phyloP scores from a whole-genome alignment of 2,113 vertebrate species.

The Actinemys pallida region DNA sequence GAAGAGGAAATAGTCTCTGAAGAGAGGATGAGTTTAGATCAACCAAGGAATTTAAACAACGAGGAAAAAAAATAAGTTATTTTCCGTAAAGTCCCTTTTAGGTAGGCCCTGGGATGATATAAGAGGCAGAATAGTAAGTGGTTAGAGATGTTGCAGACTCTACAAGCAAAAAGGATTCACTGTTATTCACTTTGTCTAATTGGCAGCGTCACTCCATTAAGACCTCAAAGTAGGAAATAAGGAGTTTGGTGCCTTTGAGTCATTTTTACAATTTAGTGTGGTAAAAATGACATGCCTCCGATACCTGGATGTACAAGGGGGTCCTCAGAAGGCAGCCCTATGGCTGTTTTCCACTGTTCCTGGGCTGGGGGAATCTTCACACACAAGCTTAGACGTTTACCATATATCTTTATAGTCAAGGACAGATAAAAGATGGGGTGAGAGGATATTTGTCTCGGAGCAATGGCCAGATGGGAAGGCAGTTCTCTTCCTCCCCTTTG shows the following conservation, averaged over 20 bases:
- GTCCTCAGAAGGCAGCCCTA: neutral
- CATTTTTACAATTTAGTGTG: neutral
- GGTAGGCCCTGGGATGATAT: accelerated
- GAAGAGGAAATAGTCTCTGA: neutral
- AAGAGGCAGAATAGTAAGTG: neutral
- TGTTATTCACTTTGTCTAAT: neutral
- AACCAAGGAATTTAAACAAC: neutral
- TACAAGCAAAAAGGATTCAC: too few relatives aligned
- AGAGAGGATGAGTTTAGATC: neutral
- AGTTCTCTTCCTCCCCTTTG: neutral
- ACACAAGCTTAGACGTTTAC: neutral
- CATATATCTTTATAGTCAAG: neutral
- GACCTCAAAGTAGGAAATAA: neutral
- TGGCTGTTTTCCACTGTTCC: neutral
- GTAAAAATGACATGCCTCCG: neutral
- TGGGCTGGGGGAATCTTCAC: neutral
- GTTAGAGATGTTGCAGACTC: neutral
- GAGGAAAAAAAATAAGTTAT: too few relatives aligned
- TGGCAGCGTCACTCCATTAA: neutral
- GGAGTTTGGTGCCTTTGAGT: neutral
- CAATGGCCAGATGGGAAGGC: accelerated
- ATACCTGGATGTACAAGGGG: neutral
- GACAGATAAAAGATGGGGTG: neutral
- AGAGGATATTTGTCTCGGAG: neutral
- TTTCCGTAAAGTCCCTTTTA: accelerated